These are phyloP conservation scores for Drosophila kambysellisi DNA, from an alignment of 2,888 invertebrate species.

Conservation along the genomic window DNA sequence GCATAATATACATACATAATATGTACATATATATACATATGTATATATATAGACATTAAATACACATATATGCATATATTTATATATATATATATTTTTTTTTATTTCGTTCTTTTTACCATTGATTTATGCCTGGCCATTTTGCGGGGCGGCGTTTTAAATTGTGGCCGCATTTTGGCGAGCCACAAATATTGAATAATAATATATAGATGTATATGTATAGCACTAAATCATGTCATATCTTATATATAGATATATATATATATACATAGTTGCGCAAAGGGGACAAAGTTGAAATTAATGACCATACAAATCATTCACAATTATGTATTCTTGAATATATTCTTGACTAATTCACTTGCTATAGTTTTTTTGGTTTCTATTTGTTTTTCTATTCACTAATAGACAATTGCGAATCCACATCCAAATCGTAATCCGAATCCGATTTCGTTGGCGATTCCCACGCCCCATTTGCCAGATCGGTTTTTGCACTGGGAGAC, in stretches of 20 bases:
- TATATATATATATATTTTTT: not conserved
- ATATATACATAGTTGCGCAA: constrained; percentile 4
- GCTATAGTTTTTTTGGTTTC: not conserved
- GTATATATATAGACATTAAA: constrained; percentile 17
- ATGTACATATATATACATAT: constrained; percentile 10
- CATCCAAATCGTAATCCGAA: constrained; percentile 1
- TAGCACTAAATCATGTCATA: constrained; percentile 35
- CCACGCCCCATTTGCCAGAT: constrained; percentile 60
- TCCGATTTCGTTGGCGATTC: constrained; percentile 29
- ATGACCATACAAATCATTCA: constrained; percentile 8
- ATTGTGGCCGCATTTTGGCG: constrained; percentile 70
- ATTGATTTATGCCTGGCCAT: constrained; percentile 58
- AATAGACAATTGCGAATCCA: not conserved
- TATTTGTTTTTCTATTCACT: not conserved
- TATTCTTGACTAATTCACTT: constrained; percentile 14
- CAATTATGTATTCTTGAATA: not conserved
- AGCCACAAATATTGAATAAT: constrained; percentile 67
- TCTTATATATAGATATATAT: not conserved
- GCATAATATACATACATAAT: not conserved
- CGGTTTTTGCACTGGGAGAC: constrained; percentile 37
- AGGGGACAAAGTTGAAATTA: constrained; percentile 4
- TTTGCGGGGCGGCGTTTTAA: constrained; percentile 49
- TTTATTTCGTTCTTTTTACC: constrained; percentile 35
- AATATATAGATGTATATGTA: constrained; percentile 19
- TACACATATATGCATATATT: constrained; percentile 1